A percentile compares a stretch with the other conserved stretches of the same genome.
Conservation (phyloP, 2,797 vertebrate genomes). For the Cyprinodon diabolis region DNA sequence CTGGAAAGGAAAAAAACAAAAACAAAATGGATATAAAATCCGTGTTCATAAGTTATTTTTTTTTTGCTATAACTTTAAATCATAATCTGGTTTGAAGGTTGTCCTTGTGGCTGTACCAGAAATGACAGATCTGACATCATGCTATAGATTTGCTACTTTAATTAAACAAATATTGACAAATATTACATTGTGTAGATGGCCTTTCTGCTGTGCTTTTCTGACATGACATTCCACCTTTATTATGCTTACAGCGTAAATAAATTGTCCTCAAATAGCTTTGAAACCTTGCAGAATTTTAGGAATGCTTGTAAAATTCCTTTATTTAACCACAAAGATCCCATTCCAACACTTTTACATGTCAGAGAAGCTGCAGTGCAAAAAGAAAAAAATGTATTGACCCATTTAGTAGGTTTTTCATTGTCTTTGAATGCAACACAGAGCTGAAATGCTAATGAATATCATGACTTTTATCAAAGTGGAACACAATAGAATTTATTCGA, state of each 20-base stretch:
- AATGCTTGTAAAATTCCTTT: constrained; percentile 64
- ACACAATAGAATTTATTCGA: neutral
- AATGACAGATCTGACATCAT: constrained; percentile 26
- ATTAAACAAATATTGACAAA: constrained; percentile 11
- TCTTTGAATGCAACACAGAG: neutral
- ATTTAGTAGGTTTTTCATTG: constrained; percentile 33
- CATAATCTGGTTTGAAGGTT: neutral
- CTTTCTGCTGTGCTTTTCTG: constrained; percentile 35
- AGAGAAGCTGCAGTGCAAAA: constrained; percentile 29
- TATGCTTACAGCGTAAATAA: constrained; percentile 66
- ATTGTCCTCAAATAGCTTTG: constrained; percentile 70
- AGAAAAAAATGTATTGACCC: neutral
- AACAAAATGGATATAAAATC: neutral
- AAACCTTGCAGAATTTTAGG: constrained; percentile 59
- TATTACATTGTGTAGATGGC: constrained; percentile 20
- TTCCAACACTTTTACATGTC: constrained; percentile 52
- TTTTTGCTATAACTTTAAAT: neutral
- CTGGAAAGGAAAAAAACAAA: neutral
- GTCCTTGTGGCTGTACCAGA: constrained; percentile 49
- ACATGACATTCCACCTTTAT: constrained; percentile 57
- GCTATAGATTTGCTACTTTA: constrained; percentile 27
- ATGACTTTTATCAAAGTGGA: neutral
- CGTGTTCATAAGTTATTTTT: neutral
- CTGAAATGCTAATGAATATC: neutral
- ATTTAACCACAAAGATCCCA: constrained; percentile 58